These are phyloP conservation scores for Molanna angustata DNA, from an alignment of 2,888 invertebrate genomes.

Conservation along the genomic window DNA sequence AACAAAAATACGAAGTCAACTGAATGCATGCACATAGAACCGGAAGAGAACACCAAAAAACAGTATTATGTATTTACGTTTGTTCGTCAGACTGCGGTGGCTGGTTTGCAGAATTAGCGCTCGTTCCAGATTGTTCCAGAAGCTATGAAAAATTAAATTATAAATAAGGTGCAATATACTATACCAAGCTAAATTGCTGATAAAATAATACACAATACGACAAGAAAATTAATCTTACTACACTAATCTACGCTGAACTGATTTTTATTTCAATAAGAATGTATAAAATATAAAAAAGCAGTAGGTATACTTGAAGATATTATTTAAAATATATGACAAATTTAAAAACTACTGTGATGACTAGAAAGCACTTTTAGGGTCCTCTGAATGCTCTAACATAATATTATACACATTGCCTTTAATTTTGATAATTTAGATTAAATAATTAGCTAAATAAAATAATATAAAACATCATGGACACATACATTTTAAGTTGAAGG, in stretches of 20 bases:
- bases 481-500: too few relatives aligned
- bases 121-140: constrained; percentile 61
- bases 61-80: constrained; percentile 57
- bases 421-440: too few relatives aligned
- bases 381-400: too few relatives aligned
- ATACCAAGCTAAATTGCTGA: constrained; percentile 22
- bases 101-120: constrained; percentile 54
- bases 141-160: constrained; percentile 65
- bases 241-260: too few relatives aligned
- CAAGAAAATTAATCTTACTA: too few relatives aligned
- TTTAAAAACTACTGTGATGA: background rate
- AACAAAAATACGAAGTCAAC: background rate
- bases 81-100: constrained; percentile 55
- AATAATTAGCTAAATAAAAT: too few relatives aligned
- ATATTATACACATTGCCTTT: too few relatives aligned
- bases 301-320: too few relatives aligned
- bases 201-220: constrained; percentile 18
- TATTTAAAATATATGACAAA: too few relatives aligned
- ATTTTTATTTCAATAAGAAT: too few relatives aligned
- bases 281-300: too few relatives aligned
- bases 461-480: too few relatives aligned
- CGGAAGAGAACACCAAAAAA: background rate
- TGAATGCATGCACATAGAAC: constrained; percentile 2
- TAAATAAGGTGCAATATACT: constrained; percentile 43
- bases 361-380: background rate